Evolutionary conservation across 2,888 invertebrate genomes (phyloP).

Genomic region (Bugulina stolonifera): DNA sequence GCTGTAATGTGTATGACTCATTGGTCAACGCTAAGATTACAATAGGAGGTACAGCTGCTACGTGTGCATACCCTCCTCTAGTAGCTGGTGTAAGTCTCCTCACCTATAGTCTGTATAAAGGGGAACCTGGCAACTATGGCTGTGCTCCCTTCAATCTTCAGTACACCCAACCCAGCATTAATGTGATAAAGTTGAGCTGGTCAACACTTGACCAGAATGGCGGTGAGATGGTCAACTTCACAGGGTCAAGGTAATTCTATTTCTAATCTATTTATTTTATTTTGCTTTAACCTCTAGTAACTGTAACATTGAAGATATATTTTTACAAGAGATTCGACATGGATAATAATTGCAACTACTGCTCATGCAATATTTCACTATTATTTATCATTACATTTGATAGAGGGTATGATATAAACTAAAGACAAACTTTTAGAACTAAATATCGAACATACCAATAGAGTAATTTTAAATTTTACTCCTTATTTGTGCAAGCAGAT

Average conservation of each 20-base stretch:
- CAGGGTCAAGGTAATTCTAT: background rate
- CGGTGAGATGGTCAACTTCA: background rate
- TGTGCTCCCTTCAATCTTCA: background rate
- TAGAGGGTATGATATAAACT: too few species aligned
- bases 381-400: too few species aligned
- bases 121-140: background rate
- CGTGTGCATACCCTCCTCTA: background rate
- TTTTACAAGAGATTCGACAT: too few species aligned
- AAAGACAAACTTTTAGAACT: too few species aligned
- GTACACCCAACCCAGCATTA: slow-evolving; percentile 28
- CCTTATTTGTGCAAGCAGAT: too few species aligned
- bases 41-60: background rate
- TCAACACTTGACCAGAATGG: slow-evolving; percentile 23
- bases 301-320: too few species aligned
- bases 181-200: slow-evolving; percentile 23
- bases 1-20: background rate
- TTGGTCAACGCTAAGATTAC: background rate
- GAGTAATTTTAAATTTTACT: too few species aligned
- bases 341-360: too few species aligned
- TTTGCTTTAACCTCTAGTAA: too few species aligned
- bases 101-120: background rate
- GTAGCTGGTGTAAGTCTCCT: background rate
- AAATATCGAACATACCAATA: too few species aligned
- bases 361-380: too few species aligned
- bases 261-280: too few species aligned